Evolutionary conservation across 2,113 vertebrate species (phyloP).

Genomic region (Malurus melanocephalus): DNA sequence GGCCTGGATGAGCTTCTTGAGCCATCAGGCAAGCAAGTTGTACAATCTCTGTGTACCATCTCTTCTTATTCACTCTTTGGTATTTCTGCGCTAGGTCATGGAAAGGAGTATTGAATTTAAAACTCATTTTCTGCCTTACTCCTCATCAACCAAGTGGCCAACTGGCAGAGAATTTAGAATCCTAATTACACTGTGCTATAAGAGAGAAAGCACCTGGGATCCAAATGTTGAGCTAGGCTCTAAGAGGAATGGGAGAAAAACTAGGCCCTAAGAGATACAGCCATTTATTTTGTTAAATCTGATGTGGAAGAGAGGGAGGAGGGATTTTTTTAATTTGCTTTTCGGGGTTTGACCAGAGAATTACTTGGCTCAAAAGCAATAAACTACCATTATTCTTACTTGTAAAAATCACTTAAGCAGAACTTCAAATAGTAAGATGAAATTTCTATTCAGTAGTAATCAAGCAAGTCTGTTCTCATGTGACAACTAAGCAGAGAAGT

Average conservation of each 20-base stretch:
- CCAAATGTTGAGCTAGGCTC: background rate
- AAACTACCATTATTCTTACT: background rate
- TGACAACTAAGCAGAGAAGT: background rate
- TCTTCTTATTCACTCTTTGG: background rate
- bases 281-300: constrained; percentile 1
- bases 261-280: background rate
- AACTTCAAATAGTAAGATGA: background rate
- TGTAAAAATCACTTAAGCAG: background rate
- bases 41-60: background rate
- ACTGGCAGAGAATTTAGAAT: background rate
- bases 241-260: background rate
- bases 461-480: background rate
- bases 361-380: background rate
- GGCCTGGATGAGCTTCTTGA: background rate
- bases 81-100: background rate
- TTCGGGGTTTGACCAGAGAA: background rate
- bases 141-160: background rate
- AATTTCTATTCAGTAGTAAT: background rate
- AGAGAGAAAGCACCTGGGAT: background rate
- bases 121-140: background rate
- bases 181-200: background rate
- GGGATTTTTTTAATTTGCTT: background rate
- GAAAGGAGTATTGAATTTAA: background rate
- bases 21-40: background rate
- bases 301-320: background rate